A percentile compares a stretch with the other conserved stretches of the same genome.
These are phyloP conservation scores for Etia nguti DNA, from an alignment of 2,113 vertebrate genomes.

Conservation along the genomic window DNA sequence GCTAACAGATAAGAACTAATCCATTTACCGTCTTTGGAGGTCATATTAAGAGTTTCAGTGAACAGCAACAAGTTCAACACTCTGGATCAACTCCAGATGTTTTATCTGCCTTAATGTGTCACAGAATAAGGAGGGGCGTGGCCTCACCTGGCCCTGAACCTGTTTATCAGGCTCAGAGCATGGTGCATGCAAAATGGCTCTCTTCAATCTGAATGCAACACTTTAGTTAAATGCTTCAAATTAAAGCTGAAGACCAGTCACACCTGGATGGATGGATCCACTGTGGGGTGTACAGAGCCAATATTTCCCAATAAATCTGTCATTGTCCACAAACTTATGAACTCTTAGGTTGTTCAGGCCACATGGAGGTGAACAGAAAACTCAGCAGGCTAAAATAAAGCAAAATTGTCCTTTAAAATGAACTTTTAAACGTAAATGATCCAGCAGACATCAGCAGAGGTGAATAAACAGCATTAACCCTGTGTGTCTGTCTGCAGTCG, in stretches of 20 bases:
- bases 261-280: background rate
- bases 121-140: no score
- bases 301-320: background rate
- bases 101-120: background rate
- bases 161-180: no score
- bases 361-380: background rate
- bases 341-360: background rate
- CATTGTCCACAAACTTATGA: background rate
- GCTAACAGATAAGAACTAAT: background rate
- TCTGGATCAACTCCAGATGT: background rate
- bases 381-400: background rate
- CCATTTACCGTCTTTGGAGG: background rate
- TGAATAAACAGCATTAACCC: background rate
- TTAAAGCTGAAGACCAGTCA: background rate
- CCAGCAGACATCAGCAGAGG: background rate
- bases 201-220: background rate
- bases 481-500: slow-evolving; percentile 68
- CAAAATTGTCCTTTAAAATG: background rate
- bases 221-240: background rate
- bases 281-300: background rate
- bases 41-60: background rate
- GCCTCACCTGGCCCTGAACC: no score
- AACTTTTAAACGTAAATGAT: rapidly evolving
- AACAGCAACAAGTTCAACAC: background rate
- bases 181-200: no score